A percentile compares a stretch with the other conserved stretches of the same genome.
Evolutionary conservation across 2,797 vertebrate species (phyloP).

Genomic region (Thalassophryne amazonica): DNA sequence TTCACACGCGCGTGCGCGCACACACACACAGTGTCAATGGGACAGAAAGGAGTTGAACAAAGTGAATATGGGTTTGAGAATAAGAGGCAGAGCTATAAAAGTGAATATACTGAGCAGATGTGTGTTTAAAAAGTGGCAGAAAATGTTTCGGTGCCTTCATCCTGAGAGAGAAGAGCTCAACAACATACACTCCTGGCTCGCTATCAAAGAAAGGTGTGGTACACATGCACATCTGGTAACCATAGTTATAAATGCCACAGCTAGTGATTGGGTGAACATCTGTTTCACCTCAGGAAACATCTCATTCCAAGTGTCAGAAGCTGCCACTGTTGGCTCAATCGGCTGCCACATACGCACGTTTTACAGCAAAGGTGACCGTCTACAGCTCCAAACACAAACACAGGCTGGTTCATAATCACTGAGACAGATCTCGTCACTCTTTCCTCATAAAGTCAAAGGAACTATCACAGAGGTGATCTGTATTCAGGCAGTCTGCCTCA

Average conservation of each 20-base stretch:
- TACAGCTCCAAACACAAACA: background rate
- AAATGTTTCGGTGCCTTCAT: slow-evolving; percentile 51
- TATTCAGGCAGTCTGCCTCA: slow-evolving; percentile 32
- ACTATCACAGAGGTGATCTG: slow-evolving; percentile 33
- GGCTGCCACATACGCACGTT: slow-evolving; percentile 43
- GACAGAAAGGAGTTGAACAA: slow-evolving; percentile 36
- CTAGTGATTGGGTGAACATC: slow-evolving; percentile 39
- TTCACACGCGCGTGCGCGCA: no score
- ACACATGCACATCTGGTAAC: slow-evolving; percentile 54
- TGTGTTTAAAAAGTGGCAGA: slow-evolving; percentile 57
- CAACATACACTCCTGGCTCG: slow-evolving; percentile 32
- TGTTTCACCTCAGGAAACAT: slow-evolving; percentile 30
- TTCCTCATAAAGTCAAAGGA: slow-evolving; percentile 42
- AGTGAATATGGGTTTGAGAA: slow-evolving; percentile 43
- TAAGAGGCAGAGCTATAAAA: slow-evolving; percentile 36
- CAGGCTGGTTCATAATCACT: slow-evolving; percentile 1
- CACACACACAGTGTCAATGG: slow-evolving; percentile 22
- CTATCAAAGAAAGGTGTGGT: slow-evolving; percentile 23
- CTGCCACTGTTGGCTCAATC: slow-evolving; percentile 31
- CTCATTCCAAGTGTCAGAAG: slow-evolving; percentile 20
- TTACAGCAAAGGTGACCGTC: slow-evolving; percentile 62
- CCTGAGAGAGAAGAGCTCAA: slow-evolving; percentile 8
- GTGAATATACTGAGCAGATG: slow-evolving; percentile 55
- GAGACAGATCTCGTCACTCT: slow-evolving; percentile 1
- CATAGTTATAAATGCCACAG: slow-evolving; percentile 32